Base-by-base conservation (phyloP, 2,888 invertebrate genomes). In the Adelphocoris suturalis region DNA sequence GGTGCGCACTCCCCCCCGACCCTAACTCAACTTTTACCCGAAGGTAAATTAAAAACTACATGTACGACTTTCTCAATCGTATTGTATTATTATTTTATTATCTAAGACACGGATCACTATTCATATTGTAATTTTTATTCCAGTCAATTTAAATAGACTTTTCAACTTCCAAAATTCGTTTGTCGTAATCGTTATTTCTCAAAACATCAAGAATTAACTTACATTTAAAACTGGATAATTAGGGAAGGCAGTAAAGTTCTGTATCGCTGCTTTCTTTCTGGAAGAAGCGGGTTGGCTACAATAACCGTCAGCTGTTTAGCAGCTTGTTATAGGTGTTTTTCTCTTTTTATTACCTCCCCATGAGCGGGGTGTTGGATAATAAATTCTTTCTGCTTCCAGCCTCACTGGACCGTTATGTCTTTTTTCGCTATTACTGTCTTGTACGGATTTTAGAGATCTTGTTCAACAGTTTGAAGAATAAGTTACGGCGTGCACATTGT, bases 231-330 rank as follows among this genome's bases (percentile, higher is more conserved):
- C 52, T 52, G 11, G 5, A 19, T 61, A 61, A 61, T 61, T 14
- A 61, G 61, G n/a, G 61, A 19, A 61, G 9, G 61, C 61, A 16
- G 61, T 61, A 61, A 61, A 61, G 9, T 61, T 61, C 61, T 19
- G 61, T 19, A 9, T 61, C 11, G 27, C 23, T 23, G 68, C 23
- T 23, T 23, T 23, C 23, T 68, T 61, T 19, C 61, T 12, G 0
- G 19, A 19, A 13, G 19, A 19, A 68, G 11, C 9, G 23, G 23
- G 68, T 68, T 23, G 23, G 68, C 23, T 23, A 68, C 23, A 68
- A 68, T 68, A 68, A 68, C 23, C 68, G 68, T 23, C 68, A 23
- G 68, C 68, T 68, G 9, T 68, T 68, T 68, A 68, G 68, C 68
- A 68, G 68, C 23, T 68, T 23, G 68, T 68, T 23, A 68, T 68